Conservation (phyloP, 2,797 vertebrate species). For the Enteromius fasciolatus region DNA sequence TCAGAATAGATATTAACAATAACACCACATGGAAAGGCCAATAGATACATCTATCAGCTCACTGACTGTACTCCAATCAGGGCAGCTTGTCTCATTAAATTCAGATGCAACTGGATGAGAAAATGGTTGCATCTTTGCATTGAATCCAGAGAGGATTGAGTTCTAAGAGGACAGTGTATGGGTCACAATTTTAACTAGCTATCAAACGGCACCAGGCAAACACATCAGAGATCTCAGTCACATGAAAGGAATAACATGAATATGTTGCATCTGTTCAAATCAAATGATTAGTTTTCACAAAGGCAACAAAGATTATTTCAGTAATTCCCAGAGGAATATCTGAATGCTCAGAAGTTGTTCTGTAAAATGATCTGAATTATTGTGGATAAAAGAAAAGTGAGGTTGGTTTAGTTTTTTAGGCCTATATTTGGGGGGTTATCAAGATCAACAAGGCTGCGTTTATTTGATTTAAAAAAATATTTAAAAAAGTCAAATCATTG, state of each 20-base stretch:
- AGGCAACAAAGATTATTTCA: background rate
- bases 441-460: background rate
- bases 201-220: background rate
- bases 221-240: background rate
- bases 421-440: too few relatives aligned
- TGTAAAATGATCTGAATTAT: background rate
- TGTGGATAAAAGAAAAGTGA: background rate
- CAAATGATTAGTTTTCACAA: background rate
- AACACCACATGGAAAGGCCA: constrained; percentile 24
- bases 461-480: background rate
- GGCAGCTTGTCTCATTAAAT: constrained; percentile 28
- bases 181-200: background rate
- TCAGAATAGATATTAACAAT: constrained; percentile 39
- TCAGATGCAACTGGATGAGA: constrained; percentile 23
- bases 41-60: constrained; percentile 36
- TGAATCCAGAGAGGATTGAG: constrained; percentile 6
- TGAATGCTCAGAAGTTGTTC: background rate
- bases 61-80: constrained; percentile 34
- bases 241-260: constrained; percentile 1
- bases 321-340: background rate
- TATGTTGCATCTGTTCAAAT: background rate
- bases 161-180: constrained; percentile 2
- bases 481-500: background rate
- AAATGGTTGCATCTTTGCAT: background rate
- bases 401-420: background rate